Evolutionary conservation across 2,888 invertebrate genomes (phyloP).

Genomic region (Atethmia centrago): DNA sequence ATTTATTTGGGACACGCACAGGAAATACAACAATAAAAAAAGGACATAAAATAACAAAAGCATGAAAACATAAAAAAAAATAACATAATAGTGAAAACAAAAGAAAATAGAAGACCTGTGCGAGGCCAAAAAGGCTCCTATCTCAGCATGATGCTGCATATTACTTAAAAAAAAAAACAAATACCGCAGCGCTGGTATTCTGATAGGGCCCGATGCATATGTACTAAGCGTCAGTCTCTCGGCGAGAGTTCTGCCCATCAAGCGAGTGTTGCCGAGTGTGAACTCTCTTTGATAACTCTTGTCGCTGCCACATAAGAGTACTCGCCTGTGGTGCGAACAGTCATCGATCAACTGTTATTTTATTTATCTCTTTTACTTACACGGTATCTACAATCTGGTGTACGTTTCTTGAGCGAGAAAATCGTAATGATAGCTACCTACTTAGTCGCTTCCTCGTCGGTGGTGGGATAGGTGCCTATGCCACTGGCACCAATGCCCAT

Average conservation of each 20-base stretch:
- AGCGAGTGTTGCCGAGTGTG: neutral
- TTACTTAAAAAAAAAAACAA: too few species aligned
- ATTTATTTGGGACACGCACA: too few species aligned
- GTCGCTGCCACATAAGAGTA: neutral
- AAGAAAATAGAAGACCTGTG: too few species aligned
- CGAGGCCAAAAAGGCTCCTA: too few species aligned
- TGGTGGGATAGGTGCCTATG: neutral
- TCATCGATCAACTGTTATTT: neutral
- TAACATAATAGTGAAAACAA: too few species aligned
- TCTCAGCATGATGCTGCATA: too few species aligned
- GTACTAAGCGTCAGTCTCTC: neutral
- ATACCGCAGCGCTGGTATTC: too few species aligned
- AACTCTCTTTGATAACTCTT: neutral
- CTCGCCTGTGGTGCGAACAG: neutral
- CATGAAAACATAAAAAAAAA: too few species aligned
- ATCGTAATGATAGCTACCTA: neutral
- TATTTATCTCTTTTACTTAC: neutral
- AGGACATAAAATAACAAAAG: too few species aligned
- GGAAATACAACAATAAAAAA: too few species aligned
- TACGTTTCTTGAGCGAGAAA: too few species aligned
- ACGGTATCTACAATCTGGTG: neutral
- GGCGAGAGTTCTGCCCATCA: neutral
- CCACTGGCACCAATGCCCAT: neutral
- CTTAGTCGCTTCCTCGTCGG: neutral
- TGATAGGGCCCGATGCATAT: too few species aligned